A percentile compares a stretch with the other conserved stretches of the same genome.
These are phyloP conservation scores for Alectura lathami DNA, from an alignment of 2,113 vertebrate genomes.

Conservation along the genomic window DNA sequence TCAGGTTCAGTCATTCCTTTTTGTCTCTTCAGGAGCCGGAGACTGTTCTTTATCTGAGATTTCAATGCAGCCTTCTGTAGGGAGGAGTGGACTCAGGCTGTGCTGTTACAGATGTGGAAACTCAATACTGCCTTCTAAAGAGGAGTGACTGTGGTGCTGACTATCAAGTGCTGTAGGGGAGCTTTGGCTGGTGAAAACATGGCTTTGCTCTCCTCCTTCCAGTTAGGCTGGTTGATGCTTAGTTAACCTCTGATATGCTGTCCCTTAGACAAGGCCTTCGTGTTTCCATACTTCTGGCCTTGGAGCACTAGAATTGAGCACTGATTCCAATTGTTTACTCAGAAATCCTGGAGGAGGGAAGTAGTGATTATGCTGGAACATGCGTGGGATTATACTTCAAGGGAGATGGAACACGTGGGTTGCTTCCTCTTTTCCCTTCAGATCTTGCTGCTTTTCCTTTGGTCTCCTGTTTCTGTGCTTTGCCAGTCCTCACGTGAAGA, in stretches of 20 bases:
- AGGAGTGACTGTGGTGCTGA: background rate
- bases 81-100: background rate
- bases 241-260: background rate
- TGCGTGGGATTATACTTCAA: background rate
- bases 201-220: background rate
- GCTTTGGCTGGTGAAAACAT: background rate
- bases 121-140: background rate
- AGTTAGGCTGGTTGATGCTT: background rate
- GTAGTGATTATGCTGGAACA: background rate
- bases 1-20: background rate
- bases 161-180: background rate
- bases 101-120: background rate
- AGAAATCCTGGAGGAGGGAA: background rate
- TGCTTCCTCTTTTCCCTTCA: background rate
- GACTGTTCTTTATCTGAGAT: background rate
- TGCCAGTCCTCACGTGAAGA: slow-evolving; percentile 46
- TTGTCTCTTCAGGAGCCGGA: background rate
- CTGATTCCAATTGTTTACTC: accelerated
- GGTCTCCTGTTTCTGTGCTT: slow-evolving; percentile 54
- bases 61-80: background rate
- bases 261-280: background rate
- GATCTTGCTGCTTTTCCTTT: background rate
- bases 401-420: background rate
- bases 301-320: background rate
- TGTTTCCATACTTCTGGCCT: background rate